Base-by-base conservation (phyloP, 2,888 invertebrate genomes). In the Muscina levida region DNA sequence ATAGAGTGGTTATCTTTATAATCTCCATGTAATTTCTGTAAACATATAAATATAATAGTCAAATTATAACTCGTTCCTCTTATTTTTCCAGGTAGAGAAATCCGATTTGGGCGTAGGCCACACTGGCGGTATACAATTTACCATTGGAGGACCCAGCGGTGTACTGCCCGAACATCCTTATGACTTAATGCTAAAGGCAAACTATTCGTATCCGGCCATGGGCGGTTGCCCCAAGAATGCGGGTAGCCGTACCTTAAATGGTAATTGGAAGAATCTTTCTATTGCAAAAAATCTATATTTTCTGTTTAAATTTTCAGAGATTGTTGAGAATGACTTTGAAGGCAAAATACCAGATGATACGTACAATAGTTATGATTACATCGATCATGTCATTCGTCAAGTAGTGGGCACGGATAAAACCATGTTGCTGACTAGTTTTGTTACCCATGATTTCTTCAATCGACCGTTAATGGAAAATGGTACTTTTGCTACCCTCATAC, bases 381-480 rank as follows among this genome's bases (percentile, higher is more conserved):
- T 89, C 0, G 87, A 89, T 68, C 88, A 87, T 77, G 83, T 89
- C 1, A 87, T 89, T 37, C 84, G 87, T 0, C 88, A 89, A 74
- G 85, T 88, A 13, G 83, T 87, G 85, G 92, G 91, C 42, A 87
- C 91, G 15, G 88, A 90, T 72, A 91, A 91, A 82, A 87, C 90
- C 17, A 91, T 90, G 82, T 86, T 90, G 5, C 83, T 92, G 42
- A 89, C 90, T 19, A 91, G 91, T 76, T 88, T 91, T n/a, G 83
- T 91, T 1, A 88, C 89, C 1, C 89, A 91, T 19, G 89, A 91
- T 70, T 92, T 91, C 78, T 91, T 92, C 72, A 88, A 89, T 42
- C 86, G 86, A 4, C 87, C 88, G 10, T 84, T 88, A 1, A 84
- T 90, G 31, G 89, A 90, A 71, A 88, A 91, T 62, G 91, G 91